Evolutionary conservation across 2,797 vertebrate genomes (phyloP).

Genomic region (Melanotaenia parkinsoni): DNA sequence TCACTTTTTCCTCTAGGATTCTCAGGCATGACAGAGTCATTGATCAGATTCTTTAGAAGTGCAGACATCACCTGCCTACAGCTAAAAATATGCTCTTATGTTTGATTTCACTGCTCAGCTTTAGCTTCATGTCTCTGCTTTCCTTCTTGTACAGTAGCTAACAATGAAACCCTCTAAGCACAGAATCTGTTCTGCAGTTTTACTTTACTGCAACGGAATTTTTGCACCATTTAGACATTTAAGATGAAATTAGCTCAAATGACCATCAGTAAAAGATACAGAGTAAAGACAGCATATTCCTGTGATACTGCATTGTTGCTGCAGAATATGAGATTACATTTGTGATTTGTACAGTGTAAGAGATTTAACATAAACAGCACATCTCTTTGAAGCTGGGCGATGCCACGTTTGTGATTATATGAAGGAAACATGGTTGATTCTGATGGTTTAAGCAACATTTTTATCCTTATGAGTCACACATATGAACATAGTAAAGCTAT

Average conservation of each 20-base stretch:
- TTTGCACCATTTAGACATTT: conserved; percentile 9
- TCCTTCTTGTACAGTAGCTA: conserved; percentile 45
- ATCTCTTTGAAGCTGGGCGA: not conserved
- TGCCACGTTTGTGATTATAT: conserved; percentile 14
- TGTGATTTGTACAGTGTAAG: conserved; percentile 5
- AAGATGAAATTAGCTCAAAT: not conserved
- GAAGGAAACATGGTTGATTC: conserved; percentile 11
- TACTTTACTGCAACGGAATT: conserved; percentile 43
- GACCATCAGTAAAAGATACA: not conserved
- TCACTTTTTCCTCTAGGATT: conserved; percentile 18
- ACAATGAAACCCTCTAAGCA: conserved; percentile 30
- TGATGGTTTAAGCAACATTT: conserved; percentile 7
- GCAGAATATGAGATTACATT: conserved; percentile 8
- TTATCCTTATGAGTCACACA: not conserved
- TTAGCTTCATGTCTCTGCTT: conserved; percentile 4
- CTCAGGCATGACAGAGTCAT: conserved; percentile 27
- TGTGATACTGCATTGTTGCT: conserved; percentile 1
- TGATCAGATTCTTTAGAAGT: conserved; percentile 33
- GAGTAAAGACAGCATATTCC: conserved; percentile 4
- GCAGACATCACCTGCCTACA: conserved; percentile 20
- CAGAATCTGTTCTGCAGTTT: conserved; percentile 16
- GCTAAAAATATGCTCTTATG: conserved; percentile 50
- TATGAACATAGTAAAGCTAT: conserved; percentile 20
- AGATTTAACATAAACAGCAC: conserved; percentile 4
- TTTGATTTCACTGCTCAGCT: conserved; percentile 36